These are phyloP conservation scores for Atherinosoma microstoma DNA, from an alignment of 2,797 vertebrate genomes.

Conservation along the genomic window DNA sequence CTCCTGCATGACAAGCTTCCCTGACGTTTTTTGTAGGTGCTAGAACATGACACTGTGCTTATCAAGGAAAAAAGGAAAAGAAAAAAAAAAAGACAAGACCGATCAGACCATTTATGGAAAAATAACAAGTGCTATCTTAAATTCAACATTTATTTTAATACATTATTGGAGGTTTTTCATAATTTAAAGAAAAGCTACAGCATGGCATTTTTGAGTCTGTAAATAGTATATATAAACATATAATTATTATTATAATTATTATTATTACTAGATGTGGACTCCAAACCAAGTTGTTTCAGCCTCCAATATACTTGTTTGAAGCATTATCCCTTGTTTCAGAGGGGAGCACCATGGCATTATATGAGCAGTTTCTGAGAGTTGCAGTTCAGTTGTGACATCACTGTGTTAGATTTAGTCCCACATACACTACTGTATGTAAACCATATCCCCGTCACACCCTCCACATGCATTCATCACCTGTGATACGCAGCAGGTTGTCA, in stretches of 20 bases:
- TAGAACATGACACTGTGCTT: constrained; percentile 95
- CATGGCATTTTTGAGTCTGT: constrained; percentile 98
- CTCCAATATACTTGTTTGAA: constrained; percentile 86
- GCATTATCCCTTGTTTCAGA: constrained; percentile 98
- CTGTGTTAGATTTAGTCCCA: constrained; percentile 75
- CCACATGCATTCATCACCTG: constrained; percentile 50
- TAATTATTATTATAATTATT: constrained; percentile 88
- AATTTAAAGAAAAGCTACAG: constrained; percentile 96
- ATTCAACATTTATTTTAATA: constrained; percentile 99
- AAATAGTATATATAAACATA: constrained; percentile 96
- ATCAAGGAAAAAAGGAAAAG: constrained; percentile 68
- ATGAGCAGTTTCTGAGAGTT: constrained; percentile 84
- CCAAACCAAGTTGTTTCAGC: constrained; percentile 92
- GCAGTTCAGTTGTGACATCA: constrained; percentile 80
- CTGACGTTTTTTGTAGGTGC: constrained; percentile 92
- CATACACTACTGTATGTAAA: constrained; percentile 51
- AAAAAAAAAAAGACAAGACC: constrained; percentile 74
- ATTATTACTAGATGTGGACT: constrained; percentile 97
- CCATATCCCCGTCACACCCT: constrained; percentile 47
- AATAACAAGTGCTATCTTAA: constrained; percentile 96
- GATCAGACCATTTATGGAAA: constrained; percentile 90
- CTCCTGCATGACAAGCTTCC: constrained; percentile 96
- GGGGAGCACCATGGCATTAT: constrained; percentile 89
- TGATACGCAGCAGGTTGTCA: constrained; percentile 48
- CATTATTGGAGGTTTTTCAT: constrained; percentile 97